Base-by-base conservation (phyloP, 1,140 invertebrate species). In the Lucilia sericata region DNA sequence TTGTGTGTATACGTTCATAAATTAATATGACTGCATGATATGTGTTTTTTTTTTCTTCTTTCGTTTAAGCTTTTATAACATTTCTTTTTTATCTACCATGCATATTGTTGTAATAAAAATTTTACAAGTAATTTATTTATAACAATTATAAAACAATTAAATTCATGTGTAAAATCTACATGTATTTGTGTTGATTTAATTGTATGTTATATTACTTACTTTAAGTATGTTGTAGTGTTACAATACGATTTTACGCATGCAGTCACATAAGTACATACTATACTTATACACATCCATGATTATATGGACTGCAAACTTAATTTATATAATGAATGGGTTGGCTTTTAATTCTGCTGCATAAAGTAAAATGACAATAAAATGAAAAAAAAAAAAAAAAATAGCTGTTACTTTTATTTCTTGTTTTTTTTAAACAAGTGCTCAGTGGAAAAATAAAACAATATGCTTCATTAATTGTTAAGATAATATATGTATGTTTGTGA, bases 101-200 rank as follows among this genome's bases (percentile, higher is more conserved):
- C 76, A 51, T 42, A 49, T 80, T 49, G 76, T 49, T 19, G 76
- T 19, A 47, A 80, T 80, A 80, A 80, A 80, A 47, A 80, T 80
- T 80, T 80, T 80, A 80, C 76, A 80, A 49, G 76, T 49, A 80
- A 80, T 80, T 80, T 80, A 80, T 80, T 80, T 80, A 80, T 49
- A 80, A 80, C 76, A 80, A 80, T 80, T 80, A 80, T 80, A 80
- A 80, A 80, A 80, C 76, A 80, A 80, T 80, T 80, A 80, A 47
- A 80, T 80, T 80, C 25, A 80, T 80, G 19, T 49, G 47, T 8
- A 80, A 49, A 25, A 21, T 70, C 4, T 60, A 14, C 51, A 17
- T 60, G 51, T 5, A n/a, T n/a, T 60, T 60, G 4, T 70, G 4
- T 42, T 42, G 5, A 10, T 42, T 7, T 42, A 42, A 42, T 42